Percentiles rank a stretch among this genome's conserved stretches.
Evolutionary conservation across 2,113 vertebrate species (phyloP).

Genomic region (Paedocypris sp.): DNA sequence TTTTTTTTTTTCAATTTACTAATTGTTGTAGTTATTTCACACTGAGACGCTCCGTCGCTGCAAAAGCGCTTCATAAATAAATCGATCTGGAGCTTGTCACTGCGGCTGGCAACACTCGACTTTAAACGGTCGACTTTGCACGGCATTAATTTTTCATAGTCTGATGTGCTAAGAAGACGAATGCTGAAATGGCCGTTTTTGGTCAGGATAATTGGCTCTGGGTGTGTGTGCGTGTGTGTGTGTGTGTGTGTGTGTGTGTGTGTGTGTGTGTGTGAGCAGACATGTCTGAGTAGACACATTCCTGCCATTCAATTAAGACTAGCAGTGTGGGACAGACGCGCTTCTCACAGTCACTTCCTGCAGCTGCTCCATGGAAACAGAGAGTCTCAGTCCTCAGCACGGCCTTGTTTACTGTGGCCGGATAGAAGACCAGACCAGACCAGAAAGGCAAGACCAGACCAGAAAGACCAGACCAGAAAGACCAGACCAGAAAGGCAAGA

Average conservation of each 20-base stretch:
- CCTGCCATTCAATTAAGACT: neutral
- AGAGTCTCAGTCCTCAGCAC: constrained; percentile 1
- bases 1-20: too few species aligned
- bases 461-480: neutral
- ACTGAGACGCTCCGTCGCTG: too few species aligned
- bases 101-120: too few species aligned
- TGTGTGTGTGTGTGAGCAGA: neutral
- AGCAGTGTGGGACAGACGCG: constrained; percentile 17
- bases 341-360: constrained; percentile 17
- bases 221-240: neutral
- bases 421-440: neutral
- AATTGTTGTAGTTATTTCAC: too few species aligned
- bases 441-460: neutral
- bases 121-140: neutral
- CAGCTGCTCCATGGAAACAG: constrained; percentile 17
- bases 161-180: neutral
- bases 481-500: neutral
- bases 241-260: neutral
- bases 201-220: neutral
- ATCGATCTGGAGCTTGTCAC: too few species aligned
- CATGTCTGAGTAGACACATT: neutral
- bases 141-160: neutral
- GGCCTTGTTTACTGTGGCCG: neutral
- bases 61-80: too few species aligned
- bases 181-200: neutral